These are phyloP conservation scores for Gari tellinella DNA, from an alignment of 2,888 invertebrate species.

Conservation along the genomic window DNA sequence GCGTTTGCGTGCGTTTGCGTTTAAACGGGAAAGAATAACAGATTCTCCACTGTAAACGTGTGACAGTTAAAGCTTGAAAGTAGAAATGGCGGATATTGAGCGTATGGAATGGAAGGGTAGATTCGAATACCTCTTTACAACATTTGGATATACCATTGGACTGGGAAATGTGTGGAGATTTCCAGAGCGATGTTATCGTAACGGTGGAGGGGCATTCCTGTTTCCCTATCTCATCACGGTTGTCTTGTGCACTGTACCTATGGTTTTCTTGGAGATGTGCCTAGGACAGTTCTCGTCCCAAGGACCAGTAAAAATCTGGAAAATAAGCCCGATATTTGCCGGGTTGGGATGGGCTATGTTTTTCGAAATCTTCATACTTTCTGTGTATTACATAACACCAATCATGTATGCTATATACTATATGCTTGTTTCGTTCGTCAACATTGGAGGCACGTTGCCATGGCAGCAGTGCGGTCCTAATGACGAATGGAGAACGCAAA, in stretches of 20 bases:
- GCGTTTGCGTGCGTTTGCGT: too few relatives aligned
- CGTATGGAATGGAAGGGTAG: slow-evolving; percentile 37
- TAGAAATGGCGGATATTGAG: background rate
- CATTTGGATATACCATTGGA: slow-evolving; percentile 33
- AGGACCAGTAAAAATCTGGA: slow-evolving; percentile 35
- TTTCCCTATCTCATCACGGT: slow-evolving; percentile 31
- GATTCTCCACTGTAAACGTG: too few relatives aligned
- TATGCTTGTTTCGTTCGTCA: slow-evolving; percentile 33
- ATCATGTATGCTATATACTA: slow-evolving; percentile 37
- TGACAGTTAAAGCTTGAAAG: too few relatives aligned
- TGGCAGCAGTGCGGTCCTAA: slow-evolving; percentile 24
- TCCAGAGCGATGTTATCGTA: slow-evolving; percentile 31
- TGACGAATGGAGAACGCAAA: slow-evolving; percentile 26
- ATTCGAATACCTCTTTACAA: slow-evolving; percentile 37
- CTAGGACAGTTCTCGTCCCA: slow-evolving; percentile 39
- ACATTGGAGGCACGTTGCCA: slow-evolving; percentile 30
- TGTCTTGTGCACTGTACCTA: slow-evolving; percentile 24
- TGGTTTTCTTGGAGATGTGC: slow-evolving; percentile 32
- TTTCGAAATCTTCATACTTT: slow-evolving; percentile 21
- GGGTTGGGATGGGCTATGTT: slow-evolving; percentile 42
- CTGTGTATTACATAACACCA: slow-evolving; percentile 38
- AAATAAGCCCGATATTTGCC: slow-evolving; percentile 28
- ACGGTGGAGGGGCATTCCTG: slow-evolving; percentile 40
- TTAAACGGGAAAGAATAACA: too few relatives aligned
- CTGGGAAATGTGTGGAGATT: slow-evolving; percentile 48